Conservation (phyloP, 1,140 invertebrate species). For the Zaprionus lachaisei region DNA sequence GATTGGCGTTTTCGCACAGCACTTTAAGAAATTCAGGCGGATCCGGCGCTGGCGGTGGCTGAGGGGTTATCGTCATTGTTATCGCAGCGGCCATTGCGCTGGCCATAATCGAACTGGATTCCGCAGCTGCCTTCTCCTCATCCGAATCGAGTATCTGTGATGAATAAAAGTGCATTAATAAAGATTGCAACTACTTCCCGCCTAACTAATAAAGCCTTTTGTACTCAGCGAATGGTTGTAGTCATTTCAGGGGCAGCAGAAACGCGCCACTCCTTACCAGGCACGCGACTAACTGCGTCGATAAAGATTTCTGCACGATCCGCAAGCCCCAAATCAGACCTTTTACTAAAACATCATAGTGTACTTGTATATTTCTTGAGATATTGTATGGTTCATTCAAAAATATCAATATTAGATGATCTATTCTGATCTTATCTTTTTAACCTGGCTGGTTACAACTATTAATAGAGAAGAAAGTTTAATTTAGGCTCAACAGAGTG, state of each 20-base stretch:
- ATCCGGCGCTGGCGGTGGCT: slow-evolving; percentile 35
- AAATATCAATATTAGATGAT: not conserved
- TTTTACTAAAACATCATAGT: slow-evolving; percentile 79
- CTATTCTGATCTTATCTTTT: not conserved
- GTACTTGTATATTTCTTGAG: not conserved
- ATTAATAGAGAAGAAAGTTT: not conserved
- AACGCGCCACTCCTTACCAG: slow-evolving; percentile 16
- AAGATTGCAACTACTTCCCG: no score
- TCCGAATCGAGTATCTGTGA: slow-evolving; percentile 63
- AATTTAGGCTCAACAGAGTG: not conserved
- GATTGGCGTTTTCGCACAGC: slow-evolving; percentile 62
- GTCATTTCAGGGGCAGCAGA: slow-evolving; percentile 57
- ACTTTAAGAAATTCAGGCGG: slow-evolving; percentile 60
- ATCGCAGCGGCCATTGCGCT: slow-evolving; percentile 27
- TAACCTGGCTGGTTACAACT: not conserved
- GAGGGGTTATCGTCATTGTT: slow-evolving; percentile 19
- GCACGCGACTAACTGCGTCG: slow-evolving; percentile 71
- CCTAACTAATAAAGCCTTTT: not conserved
- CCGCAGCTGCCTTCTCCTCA: slow-evolving; percentile 54
- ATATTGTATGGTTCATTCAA: not conserved
- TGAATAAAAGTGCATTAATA: not conserved
- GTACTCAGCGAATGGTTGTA: slow-evolving; percentile 58
- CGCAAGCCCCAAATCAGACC: slow-evolving; percentile 67
- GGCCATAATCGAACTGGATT: slow-evolving; percentile 36
- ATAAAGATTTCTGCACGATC: slow-evolving; percentile 14